Conservation (phyloP, 2,797 vertebrate genomes). For the Acanthiza pusilla region DNA sequence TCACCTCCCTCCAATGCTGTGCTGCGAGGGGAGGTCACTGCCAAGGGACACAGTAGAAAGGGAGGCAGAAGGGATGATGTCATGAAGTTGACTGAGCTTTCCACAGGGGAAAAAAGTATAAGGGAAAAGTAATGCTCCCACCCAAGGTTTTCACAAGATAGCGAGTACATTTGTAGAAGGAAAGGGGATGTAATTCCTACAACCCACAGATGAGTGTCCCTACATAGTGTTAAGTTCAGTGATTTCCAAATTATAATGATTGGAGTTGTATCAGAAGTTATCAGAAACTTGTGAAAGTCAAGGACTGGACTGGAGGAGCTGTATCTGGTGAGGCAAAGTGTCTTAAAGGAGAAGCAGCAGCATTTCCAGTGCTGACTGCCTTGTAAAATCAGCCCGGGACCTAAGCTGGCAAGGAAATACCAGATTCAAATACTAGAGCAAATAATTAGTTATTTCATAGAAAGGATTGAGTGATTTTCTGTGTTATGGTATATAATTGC, state of each 20-base stretch:
- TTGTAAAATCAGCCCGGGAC: background rate
- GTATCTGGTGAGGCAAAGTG: background rate
- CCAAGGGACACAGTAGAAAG: background rate
- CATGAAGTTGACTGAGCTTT: background rate
- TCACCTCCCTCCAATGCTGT: rapidly evolving
- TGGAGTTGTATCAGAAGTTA: background rate
- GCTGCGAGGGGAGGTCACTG: rapidly evolving
- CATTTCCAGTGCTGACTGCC: background rate
- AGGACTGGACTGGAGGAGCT: background rate
- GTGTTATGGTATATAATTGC: background rate
- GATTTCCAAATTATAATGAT: background rate
- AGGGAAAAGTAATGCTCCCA: background rate
- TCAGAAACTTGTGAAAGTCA: background rate
- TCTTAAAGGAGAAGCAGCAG: background rate
- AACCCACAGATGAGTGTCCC: background rate
- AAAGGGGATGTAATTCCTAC: background rate
- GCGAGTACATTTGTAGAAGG: background rate
- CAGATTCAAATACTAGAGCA: background rate
- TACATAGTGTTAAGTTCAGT: background rate
- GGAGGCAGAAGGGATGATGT: background rate
- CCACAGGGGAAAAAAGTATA: background rate
- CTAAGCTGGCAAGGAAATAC: background rate
- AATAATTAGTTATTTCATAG: background rate
- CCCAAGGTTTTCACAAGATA: background rate
- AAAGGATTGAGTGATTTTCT: background rate